Percentiles rank a stretch among this genome's conserved stretches.
phyloP scores from a whole-genome alignment of 1,140 invertebrate species.

The Brachionus calyciflorus region DNA sequence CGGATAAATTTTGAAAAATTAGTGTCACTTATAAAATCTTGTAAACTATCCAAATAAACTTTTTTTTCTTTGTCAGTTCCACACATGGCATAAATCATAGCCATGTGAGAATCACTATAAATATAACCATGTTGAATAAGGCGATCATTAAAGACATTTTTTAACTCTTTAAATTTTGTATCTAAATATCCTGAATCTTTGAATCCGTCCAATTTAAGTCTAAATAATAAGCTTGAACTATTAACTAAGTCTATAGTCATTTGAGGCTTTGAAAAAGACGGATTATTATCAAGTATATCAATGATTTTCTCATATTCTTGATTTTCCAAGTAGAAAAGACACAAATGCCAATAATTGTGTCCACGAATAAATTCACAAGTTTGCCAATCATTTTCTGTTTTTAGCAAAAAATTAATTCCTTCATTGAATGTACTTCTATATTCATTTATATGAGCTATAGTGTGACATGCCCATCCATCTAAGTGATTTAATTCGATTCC shows the following conservation, averaged over 20 bases:
- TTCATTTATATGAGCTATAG: constrained; percentile 65
- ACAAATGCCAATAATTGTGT: constrained; percentile 66
- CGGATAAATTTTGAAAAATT: neutral
- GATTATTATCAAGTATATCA: constrained; percentile 16
- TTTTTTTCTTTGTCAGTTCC: constrained; percentile 26
- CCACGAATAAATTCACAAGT: constrained; percentile 63
- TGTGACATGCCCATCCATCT: constrained; percentile 66
- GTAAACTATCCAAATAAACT: neutral
- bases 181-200: neutral
- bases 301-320: neutral
- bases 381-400: constrained; percentile 62
- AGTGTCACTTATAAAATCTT: neutral
- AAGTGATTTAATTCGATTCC: constrained; percentile 59
- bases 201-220: constrained; percentile 31
- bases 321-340: constrained; percentile 63
- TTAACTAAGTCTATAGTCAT: constrained; percentile 34
- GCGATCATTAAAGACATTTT: constrained; percentile 22
- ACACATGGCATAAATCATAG: neutral
- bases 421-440: constrained; percentile 63
- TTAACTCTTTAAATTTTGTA: neutral
- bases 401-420: constrained; percentile 62
- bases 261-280: neutral
- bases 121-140: constrained; percentile 15
- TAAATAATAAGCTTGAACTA: neutral
- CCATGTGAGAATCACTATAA: constrained; percentile 44